Base-by-base conservation (phyloP, 2,888 invertebrate species). In the Tachystola acroxantha region DNA sequence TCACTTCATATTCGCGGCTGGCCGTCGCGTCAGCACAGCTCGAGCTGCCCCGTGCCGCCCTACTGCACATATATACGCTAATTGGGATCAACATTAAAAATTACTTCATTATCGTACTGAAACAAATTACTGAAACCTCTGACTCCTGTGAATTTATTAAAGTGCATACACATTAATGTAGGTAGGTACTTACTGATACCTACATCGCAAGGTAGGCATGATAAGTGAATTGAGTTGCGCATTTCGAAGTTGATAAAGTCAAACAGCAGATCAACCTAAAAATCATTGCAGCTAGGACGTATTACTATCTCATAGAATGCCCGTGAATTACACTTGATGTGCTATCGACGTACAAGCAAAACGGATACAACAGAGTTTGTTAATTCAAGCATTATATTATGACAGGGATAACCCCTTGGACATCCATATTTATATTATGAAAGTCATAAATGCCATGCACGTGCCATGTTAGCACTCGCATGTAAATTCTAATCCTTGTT, bases 401-500 rank as follows among this genome's bases (percentile, higher is more conserved):
- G n/a, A n/a, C n/a, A n/a, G n/a, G n/a, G 27, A 4, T 10, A 7
- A 11, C 5, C 6, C 11, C 2, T 10, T 27, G 27, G 27, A 33
- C 30, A 37, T 30, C 28, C 37, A 32, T 68, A 80, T 79, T 75
- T 70, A 70, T 77, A 75, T n/a, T 77, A 76, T 76, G 58, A 71
- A 71, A 75, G 74, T 80, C 80, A 84, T 81, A 82, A 80, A 16
- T 16, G 79, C 75, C 73, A 78, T 78, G 78, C 79, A 79, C 81
- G 80, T 81, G 66, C 75, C 73, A 69, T 54, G 80, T 82, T 79
- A 82, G 73, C 73, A 68, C 68, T 67, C 69, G 60, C 77, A 81
- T 81, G 81, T 81, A 76, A 84, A 85, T 85, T 79, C 71, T 81
- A 85, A 84, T 82, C 82, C 85, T 79, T 69, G 79, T 82, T 82